Evolutionary conservation across 2,888 invertebrate species (phyloP).

Genomic region (Brachylomia viminalis): DNA sequence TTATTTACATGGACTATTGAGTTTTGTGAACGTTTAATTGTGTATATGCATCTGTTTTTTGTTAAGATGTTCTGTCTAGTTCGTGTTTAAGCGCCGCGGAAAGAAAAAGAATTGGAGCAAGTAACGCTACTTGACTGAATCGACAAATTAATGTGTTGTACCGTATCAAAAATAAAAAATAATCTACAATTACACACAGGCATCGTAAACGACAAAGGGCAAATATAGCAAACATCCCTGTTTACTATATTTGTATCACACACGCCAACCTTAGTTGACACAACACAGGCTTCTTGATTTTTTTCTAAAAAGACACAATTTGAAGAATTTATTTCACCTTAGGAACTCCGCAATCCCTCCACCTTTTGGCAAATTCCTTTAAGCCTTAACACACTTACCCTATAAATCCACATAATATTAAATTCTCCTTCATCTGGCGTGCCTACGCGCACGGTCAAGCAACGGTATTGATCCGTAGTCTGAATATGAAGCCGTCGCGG

Average conservation of each 20-base stretch:
- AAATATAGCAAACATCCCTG: no score
- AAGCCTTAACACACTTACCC: conserved; percentile 36
- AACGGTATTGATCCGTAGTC: conserved; percentile 68
- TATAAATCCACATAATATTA: conserved; percentile 22
- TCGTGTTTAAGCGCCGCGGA: conserved; percentile 27
- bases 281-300: not conserved
- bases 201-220: not conserved
- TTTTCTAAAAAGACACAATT: not conserved
- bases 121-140: conserved; percentile 12
- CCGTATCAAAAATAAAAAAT: not conserved
- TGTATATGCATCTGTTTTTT: conserved; percentile 44
- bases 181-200: not conserved
- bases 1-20: conserved; percentile 63
- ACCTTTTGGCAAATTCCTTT: conserved; percentile 24
- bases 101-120: conserved; percentile 21
- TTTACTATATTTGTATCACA: no score
- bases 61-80: conserved; percentile 8
- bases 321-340: not conserved
- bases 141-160: conserved; percentile 22
- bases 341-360: not conserved
- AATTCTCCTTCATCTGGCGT: no score
- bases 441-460: conserved; percentile 65
- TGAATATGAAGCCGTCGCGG: conserved; percentile 59
- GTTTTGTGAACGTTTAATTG: conserved; percentile 47
- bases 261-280: no score